phyloP scores from a whole-genome alignment of 1,140 invertebrate genomes.

The Samia ricini region DNA sequence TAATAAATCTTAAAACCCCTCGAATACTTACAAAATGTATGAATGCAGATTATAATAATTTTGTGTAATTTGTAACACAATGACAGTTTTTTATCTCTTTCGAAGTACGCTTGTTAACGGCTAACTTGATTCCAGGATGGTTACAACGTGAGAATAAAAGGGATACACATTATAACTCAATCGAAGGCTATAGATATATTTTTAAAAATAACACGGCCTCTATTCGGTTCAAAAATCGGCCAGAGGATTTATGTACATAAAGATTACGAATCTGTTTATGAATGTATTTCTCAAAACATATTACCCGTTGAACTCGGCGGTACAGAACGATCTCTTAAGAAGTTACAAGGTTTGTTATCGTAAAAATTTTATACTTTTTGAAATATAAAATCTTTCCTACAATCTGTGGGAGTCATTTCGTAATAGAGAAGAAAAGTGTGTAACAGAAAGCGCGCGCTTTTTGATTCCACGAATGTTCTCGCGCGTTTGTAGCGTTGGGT shows the following conservation, averaged over 20 bases:
- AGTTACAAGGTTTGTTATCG: background rate
- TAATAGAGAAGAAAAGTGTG: background rate
- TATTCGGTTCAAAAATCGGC: constrained; percentile 21
- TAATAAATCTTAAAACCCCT: too few species aligned
- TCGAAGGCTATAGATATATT: constrained; percentile 24
- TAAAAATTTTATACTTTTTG: background rate
- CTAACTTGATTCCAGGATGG: constrained; percentile 31
- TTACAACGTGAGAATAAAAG: constrained; percentile 25
- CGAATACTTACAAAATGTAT: too few species aligned
- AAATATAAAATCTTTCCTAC: background rate
- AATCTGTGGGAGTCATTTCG: too few species aligned
- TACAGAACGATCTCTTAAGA: constrained; percentile 13
- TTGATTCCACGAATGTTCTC: background rate
- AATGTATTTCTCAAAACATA: constrained; percentile 19
- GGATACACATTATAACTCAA: constrained; percentile 18
- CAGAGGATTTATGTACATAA: constrained; percentile 21
- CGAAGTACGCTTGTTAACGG: too few species aligned
- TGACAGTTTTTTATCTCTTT: too few species aligned
- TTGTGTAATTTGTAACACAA: too few species aligned
- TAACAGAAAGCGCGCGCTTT: too few species aligned
- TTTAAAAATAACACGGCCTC: constrained; percentile 18
- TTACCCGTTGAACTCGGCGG: constrained; percentile 28
- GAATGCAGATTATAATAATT: too few species aligned
- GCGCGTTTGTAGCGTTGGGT: background rate
- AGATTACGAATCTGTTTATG: constrained; percentile 10